Percentiles rank a stretch among this genome's conserved stretches.
phyloP scores from a whole-genome alignment of 2,888 invertebrate species.

The Mythimna impura region DNA sequence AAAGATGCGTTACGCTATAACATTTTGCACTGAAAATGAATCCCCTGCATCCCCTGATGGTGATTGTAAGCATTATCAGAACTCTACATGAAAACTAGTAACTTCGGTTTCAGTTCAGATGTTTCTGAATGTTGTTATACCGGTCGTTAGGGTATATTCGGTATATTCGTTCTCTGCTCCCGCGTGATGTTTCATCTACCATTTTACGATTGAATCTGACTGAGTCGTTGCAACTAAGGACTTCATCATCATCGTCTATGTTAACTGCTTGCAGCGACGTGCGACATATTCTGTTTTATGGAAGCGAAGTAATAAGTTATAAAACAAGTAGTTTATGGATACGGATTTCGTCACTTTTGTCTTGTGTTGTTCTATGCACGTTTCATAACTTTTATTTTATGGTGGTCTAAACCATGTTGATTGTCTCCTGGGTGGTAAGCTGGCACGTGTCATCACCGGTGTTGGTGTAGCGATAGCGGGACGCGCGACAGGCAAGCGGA shows the following conservation, averaged over 20 bases:
- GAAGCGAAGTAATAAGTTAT: background rate
- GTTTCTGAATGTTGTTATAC: background rate
- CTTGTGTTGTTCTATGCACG: background rate
- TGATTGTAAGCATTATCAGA: background rate
- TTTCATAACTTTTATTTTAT: slow-evolving; percentile 24
- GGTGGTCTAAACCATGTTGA: background rate
- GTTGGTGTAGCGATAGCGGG: slow-evolving; percentile 26
- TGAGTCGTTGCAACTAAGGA: background rate
- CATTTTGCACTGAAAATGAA: background rate
- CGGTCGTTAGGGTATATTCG: background rate
- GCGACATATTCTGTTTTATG: background rate
- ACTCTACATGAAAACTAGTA: background rate
- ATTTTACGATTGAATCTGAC: background rate
- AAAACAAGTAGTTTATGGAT: slow-evolving; percentile 5
- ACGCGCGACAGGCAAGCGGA: background rate
- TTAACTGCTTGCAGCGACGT: background rate
- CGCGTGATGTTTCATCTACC: background rate
- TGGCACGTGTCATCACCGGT: background rate
- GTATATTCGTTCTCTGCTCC: background rate
- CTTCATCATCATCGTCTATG: background rate
- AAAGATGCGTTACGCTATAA: background rate
- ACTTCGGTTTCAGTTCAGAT: background rate
- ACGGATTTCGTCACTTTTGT: background rate
- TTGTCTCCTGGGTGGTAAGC: slow-evolving; percentile 31
- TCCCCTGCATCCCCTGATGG: background rate